phyloP scores from a whole-genome alignment of 1,140 invertebrate genomes.

The Diachasma alloeum region DNA sequence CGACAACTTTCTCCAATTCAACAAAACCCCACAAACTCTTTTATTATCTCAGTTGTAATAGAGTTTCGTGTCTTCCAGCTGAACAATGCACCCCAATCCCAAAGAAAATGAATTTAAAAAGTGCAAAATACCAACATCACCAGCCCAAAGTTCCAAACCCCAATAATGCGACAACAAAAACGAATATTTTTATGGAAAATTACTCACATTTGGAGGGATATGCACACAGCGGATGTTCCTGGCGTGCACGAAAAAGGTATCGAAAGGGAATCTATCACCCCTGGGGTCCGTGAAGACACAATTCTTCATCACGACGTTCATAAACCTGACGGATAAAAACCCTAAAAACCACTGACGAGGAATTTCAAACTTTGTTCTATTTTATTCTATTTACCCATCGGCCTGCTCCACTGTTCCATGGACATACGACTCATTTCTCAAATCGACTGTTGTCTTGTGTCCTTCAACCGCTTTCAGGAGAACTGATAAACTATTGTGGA shows the following conservation, averaged over 20 bases:
- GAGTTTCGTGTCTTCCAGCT: no score
- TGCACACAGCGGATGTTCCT: slow-evolving; percentile 74
- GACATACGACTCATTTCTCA: slow-evolving; percentile 71
- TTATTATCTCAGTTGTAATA: no score
- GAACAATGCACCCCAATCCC: not conserved
- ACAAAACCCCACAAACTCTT: no score
- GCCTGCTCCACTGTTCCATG: slow-evolving; percentile 67
- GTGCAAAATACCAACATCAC: not conserved
- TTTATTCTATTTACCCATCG: slow-evolving; percentile 67
- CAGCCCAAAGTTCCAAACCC: not conserved
- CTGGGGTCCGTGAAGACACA: slow-evolving; percentile 68
- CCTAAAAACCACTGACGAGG: not conserved
- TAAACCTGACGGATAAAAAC: slow-evolving; percentile 63
- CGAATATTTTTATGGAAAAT: slow-evolving; percentile 7
- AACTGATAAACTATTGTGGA: slow-evolving; percentile 69
- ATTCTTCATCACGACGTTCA: slow-evolving; percentile 74
- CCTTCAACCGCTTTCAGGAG: slow-evolving; percentile 71
- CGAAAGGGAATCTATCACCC: slow-evolving; percentile 61
- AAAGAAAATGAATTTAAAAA: not conserved
- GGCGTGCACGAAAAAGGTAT: slow-evolving; percentile 71
- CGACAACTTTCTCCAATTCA: no score
- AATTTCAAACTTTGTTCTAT: slow-evolving; percentile 1
- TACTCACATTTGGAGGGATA: slow-evolving; percentile 71
- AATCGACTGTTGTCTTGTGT: slow-evolving; percentile 72
- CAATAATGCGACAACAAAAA: not conserved